Conservation (phyloP, 2,888 invertebrate species). For the Aproaerema taeniolella region DNA sequence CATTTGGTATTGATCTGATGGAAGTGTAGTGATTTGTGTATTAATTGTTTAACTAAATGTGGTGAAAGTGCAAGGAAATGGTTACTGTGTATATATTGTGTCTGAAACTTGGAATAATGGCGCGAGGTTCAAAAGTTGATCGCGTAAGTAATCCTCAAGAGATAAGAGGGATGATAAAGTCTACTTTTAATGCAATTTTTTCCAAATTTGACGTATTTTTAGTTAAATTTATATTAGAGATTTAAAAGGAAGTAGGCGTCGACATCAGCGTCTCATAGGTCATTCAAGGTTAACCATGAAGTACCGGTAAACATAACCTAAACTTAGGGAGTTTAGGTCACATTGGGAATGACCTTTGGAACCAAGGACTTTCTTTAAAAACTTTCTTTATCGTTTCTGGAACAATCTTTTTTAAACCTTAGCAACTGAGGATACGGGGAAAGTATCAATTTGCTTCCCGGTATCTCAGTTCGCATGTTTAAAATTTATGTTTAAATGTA, state of each 20-base stretch:
- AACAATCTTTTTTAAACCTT: background rate
- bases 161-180: background rate
- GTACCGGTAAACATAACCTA: constrained; percentile 65
- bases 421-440: background rate
- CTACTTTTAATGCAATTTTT: background rate
- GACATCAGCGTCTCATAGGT: constrained; percentile 44
- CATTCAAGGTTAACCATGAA: constrained; percentile 69
- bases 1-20: constrained; percentile 30
- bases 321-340: constrained; percentile 50
- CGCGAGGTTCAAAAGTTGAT: constrained; percentile 44
- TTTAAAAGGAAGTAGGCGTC: constrained; percentile 13
- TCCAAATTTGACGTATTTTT: background rate
- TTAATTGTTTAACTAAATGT: constrained; percentile 18
- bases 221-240: no score
- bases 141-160: constrained; percentile 35
- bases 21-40: constrained; percentile 36
- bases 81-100: constrained; percentile 22
- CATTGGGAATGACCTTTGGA: constrained; percentile 62
- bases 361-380: constrained; percentile 19
- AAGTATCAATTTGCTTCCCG: no score
- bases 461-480: no score
- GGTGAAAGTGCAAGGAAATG: constrained; percentile 19
- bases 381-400: constrained; percentile 7
- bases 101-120: constrained; percentile 33
- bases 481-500: no score